These are phyloP conservation scores for Dufourea novaeangliae DNA, from an alignment of 1,140 invertebrate species.

Conservation along the genomic window DNA sequence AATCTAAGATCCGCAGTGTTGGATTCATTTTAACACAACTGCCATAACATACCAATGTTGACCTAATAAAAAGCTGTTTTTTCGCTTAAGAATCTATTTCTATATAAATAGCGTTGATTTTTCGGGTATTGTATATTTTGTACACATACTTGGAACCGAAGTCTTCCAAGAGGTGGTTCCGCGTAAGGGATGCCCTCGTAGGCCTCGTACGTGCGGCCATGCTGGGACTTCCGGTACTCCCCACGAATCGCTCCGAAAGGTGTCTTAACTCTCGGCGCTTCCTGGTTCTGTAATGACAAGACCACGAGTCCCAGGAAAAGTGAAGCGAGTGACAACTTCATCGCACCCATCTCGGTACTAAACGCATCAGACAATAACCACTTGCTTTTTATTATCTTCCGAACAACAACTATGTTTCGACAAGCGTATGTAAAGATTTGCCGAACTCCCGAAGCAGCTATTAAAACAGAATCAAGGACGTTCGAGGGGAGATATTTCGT, in stretches of 20 bases:
- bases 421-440: background rate
- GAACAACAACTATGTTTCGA: background rate
- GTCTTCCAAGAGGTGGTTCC: background rate
- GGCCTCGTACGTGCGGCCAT: conserved; percentile 72
- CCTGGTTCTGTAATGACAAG: background rate
- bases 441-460: background rate
- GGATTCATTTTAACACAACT: no score
- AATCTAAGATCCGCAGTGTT: no score
- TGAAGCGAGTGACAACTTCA: background rate
- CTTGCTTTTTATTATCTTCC: background rate
- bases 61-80: no score
- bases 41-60: no score
- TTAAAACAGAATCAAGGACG: background rate
- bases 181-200: conserved; percentile 78
- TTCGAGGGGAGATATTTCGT: background rate
- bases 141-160: conserved; percentile 10
- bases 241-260: conserved; percentile 55
- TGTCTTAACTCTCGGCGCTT: conserved; percentile 39
- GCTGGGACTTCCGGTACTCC: conserved; percentile 54
- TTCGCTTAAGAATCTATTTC: background rate
- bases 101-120: background rate
- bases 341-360: background rate
- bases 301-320: background rate
- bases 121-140: background rate
- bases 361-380: no score